Evolutionary conservation across 1,140 invertebrate species (phyloP), one percentile per base, ranked within the genome.

Genomic region (Drosophila serrata): DNA sequence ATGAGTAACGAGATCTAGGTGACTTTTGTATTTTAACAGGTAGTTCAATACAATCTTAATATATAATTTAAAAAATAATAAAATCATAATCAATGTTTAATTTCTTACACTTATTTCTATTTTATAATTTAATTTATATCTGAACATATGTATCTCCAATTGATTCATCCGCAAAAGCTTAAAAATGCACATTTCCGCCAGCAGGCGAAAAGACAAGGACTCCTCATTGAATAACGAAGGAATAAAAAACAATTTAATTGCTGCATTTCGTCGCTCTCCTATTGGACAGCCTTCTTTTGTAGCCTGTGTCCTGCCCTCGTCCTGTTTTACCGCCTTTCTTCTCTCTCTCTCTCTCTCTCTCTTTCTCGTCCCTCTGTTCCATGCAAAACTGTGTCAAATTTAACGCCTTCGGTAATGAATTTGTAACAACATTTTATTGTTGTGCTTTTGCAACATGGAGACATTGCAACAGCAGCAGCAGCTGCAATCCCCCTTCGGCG

Each of bases 401-500:
- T 85, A 90, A 90, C 85, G 86, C 85, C 85, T 90, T 90, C 85
- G 86, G 85, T 90, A 90, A 90, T 90, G 85, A 90, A 90, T 90
- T 90, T 90, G 85, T 90, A 90, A 90, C 81, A 88, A 87, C 85
- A 84, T 88, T 88, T 90, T 90, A 90, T 90, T 90, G 85, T 88
- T 90, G 82, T 79, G 82, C 82, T 85, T 85, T 85, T 86, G 63
- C 74, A 59, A 61, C 51, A 45, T 45, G 69, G 43, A 67, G 46
- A 58, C 51, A 55, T 53, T 61, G 56, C 42, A 78, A 39, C 48
- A 37, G 43, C 27, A 42, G 24, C 51, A 40, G 55, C 74, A 75
- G 61, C 75, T 76, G 51, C 55, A 51, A 12, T 55, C 33, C 35
- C 64, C 37, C 19, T 40, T 40, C 13, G 31, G 6, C 40, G 3